Conservation (phyloP, 2,797 vertebrate genomes). For the Myotis findleyi region DNA sequence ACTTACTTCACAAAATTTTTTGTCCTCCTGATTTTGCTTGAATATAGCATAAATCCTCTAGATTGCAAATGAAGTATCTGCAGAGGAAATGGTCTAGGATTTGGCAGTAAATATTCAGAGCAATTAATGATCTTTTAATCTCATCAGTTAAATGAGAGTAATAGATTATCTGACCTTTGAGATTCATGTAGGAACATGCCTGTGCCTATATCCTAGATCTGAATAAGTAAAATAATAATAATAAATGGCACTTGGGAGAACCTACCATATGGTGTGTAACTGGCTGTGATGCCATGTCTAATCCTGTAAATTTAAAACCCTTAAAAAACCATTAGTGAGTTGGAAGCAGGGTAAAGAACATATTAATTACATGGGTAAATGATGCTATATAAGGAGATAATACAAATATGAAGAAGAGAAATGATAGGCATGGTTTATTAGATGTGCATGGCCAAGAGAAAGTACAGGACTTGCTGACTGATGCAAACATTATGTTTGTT, state of each 20-base stretch:
- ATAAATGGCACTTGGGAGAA: neutral
- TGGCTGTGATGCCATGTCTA: neutral
- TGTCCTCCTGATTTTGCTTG: neutral
- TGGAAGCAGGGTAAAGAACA: slow-evolving; percentile 15
- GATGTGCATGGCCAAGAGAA: neutral
- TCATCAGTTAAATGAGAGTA: slow-evolving; percentile 13
- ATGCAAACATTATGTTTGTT: slow-evolving; percentile 45
- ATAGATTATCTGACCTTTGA: slow-evolving; percentile 55
- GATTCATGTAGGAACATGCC: neutral
- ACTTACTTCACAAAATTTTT: neutral
- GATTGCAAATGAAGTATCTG: neutral
- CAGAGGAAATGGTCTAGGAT: neutral
- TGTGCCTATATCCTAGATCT: neutral
- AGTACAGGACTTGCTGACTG: neutral
- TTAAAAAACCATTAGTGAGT: neutral
- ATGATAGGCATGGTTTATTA: neutral
- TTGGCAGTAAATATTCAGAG: slow-evolving; percentile 10
- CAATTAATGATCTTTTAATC: slow-evolving; percentile 25
- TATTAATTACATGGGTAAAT: neutral
- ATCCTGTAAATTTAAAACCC: slow-evolving; percentile 48
- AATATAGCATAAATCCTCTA: neutral
- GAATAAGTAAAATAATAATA: slow-evolving; percentile 44
- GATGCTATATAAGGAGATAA: neutral
- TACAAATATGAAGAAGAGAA: neutral
- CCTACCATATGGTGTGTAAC: neutral